Conservation (phyloP, 2,797 vertebrate genomes). For the Takifugu rubripes region DNA sequence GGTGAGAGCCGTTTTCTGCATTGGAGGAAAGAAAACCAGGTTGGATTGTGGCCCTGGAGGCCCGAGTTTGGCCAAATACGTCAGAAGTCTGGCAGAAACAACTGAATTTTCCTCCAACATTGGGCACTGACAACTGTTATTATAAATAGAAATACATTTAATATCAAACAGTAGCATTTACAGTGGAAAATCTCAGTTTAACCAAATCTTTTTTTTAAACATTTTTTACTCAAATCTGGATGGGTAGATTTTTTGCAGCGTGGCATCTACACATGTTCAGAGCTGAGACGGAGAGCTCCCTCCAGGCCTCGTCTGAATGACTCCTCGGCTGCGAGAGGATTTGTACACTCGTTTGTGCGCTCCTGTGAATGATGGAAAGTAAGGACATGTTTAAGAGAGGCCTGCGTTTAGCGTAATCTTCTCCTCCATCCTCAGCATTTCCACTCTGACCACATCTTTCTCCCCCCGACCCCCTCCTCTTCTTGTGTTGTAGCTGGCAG, state of each 20-base stretch:
- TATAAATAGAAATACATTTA: too few species aligned
- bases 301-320: slow-evolving; percentile 27
- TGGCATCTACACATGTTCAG: slow-evolving; percentile 20
- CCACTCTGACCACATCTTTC: slow-evolving; percentile 42
- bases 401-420: slow-evolving; percentile 15
- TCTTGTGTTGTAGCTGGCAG: slow-evolving; percentile 62
- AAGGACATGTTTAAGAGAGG: slow-evolving; percentile 7
- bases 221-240: too few species aligned
- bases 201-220: too few species aligned
- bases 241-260: too few species aligned
- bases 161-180: too few species aligned
- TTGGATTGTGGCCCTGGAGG: neutral
- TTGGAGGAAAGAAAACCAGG: too few species aligned
- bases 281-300: slow-evolving; percentile 14
- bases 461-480: slow-evolving; percentile 20
- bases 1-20: too few species aligned
- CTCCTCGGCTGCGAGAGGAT: slow-evolving; percentile 22
- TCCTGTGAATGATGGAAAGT: slow-evolving; percentile 16
- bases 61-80: too few species aligned
- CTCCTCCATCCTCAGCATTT: slow-evolving; percentile 42
- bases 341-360: neutral
- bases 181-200: too few species aligned
- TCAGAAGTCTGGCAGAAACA: too few species aligned
- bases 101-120: too few species aligned
- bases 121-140: too few species aligned